Evolutionary conservation across 2,113 vertebrate genomes (phyloP).

Genomic region (Sialia sialis): DNA sequence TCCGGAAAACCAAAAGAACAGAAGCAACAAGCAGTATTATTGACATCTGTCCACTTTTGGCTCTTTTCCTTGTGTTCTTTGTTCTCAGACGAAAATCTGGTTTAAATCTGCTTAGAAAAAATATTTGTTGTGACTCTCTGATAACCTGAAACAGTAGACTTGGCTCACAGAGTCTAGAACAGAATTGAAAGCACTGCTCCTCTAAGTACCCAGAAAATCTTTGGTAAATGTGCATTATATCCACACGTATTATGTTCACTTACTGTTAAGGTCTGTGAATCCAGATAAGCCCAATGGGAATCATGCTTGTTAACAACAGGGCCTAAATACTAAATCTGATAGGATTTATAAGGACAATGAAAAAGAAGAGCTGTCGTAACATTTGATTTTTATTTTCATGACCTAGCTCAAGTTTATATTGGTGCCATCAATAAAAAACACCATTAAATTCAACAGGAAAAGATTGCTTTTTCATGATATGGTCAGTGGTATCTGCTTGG

Average conservation of each 20-base stretch:
- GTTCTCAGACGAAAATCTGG: background rate
- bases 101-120: background rate
- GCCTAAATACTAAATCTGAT: background rate
- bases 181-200: background rate
- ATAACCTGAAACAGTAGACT: background rate
- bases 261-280: background rate
- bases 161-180: background rate
- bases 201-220: background rate
- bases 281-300: background rate
- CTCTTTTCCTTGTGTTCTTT: background rate
- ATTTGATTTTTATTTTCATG: background rate
- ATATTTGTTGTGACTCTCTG: background rate
- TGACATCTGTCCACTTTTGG: background rate
- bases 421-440: background rate
- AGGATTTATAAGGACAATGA: background rate
- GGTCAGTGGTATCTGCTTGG: background rate
- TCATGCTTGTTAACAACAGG: background rate
- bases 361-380: background rate
- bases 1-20: background rate
- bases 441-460: background rate
- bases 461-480: background rate
- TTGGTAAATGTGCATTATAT: background rate
- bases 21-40: background rate
- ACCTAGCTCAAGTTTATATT: background rate
- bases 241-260: background rate